Conservation (phyloP, 2,113 vertebrate genomes). For the Seriola dumerili region DNA sequence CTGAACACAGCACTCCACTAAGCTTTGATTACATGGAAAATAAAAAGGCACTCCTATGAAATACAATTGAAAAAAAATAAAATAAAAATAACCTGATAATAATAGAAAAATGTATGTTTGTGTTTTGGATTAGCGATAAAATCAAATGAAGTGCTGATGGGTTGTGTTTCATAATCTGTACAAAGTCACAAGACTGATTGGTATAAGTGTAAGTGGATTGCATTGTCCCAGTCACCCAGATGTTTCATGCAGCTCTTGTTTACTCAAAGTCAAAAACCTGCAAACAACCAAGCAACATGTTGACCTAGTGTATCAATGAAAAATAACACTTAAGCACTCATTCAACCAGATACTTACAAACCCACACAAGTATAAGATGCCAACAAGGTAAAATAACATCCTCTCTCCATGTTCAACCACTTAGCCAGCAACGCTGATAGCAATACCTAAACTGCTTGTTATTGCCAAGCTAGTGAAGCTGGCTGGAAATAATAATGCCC, state of each 20-base stretch:
- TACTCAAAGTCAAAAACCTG: constrained; percentile 25
- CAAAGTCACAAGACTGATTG: not conserved
- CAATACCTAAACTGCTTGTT: constrained; percentile 75
- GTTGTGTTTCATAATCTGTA: constrained; percentile 9
- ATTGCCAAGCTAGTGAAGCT: constrained; percentile 75
- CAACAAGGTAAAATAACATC: constrained; percentile 74
- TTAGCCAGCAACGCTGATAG: constrained; percentile 68
- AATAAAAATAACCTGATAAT: not conserved
- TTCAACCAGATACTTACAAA: constrained; percentile 75
- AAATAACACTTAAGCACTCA: constrained; percentile 51
- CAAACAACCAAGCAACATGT: constrained; percentile 36
- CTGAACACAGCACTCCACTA: not conserved
- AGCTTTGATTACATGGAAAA: constrained; percentile 4
- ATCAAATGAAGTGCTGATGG: not conserved
- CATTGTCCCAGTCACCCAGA: not conserved
- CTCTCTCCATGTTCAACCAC: constrained; percentile 72
- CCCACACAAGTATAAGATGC: constrained; percentile 67
- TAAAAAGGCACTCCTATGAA: not conserved
- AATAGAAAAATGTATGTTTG: not conserved
- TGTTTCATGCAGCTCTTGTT: constrained; percentile 33
- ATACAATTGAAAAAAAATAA: not conserved
- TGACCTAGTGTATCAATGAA: constrained; percentile 27
- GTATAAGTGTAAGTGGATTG: constrained; percentile 2
- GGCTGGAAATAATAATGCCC: constrained; percentile 75
- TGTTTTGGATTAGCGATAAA: not conserved